Base-by-base conservation (phyloP, 2,888 invertebrate genomes). In the Diplazon laetatorius region DNA sequence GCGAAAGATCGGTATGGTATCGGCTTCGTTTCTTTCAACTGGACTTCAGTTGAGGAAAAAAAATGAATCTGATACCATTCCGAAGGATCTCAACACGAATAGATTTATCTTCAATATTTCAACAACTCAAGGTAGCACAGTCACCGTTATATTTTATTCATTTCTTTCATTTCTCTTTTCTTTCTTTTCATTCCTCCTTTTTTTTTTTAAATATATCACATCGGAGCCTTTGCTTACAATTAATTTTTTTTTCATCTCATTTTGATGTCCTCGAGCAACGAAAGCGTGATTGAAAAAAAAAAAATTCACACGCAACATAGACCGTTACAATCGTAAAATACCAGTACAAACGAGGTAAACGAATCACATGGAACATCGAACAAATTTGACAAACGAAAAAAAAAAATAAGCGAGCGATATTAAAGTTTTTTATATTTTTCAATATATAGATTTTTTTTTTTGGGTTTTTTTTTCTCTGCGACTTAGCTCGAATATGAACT, bases 61-160 rank as follows among this genome's bases (percentile, higher is more conserved):
- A n/a, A n/a, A n/a, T n/a, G n/a, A n/a, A n/a, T n/a, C n/a, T n/a
- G n/a, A n/a, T n/a, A n/a, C n/a, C n/a, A n/a, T n/a, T n/a, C n/a
- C n/a, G n/a, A n/a, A n/a, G n/a, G n/a, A n/a, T 82, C 80, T 85
- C 84, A 89, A 89, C 88, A 89, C 84, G 83, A 84, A 88, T 89
- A 89, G 83, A 89, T 82, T 86, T 87, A 83, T 88, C 80, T 87
- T 84, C 81, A 86, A 86, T 80, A 85, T 75, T 85, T 81, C 81
- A 89, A 89, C 87, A 85, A 88, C 81, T 83, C 81, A 88, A 88
- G 83, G 83, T 86, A 86, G 83, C 83, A 88, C 83, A 83, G 79
- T 87, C n/a, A 71, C 76, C 39, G 6, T 59, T 42, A 50, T 75
- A n/a, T 73, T 65, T n/a, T 25, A 69, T 46, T 14, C n/a, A 62